These are phyloP conservation scores for Anoplopoma fimbria DNA, from an alignment of 2,113 vertebrate genomes.

Conservation along the genomic window DNA sequence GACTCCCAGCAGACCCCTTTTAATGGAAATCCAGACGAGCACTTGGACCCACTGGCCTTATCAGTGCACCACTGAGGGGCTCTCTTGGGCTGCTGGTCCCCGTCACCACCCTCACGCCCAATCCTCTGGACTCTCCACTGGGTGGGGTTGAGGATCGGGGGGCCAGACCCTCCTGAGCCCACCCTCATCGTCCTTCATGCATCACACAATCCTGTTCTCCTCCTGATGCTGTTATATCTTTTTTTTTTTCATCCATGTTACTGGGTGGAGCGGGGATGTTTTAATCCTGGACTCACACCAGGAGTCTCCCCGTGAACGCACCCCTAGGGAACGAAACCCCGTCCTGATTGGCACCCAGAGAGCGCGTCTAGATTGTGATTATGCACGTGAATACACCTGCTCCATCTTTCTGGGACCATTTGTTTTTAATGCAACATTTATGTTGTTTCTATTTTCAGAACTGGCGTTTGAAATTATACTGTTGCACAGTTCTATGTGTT, in stretches of 20 bases:
- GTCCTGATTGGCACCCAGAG: constrained; percentile 70
- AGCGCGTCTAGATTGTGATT: constrained; percentile 74
- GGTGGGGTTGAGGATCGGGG: constrained; percentile 43
- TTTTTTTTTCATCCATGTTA: constrained; percentile 2
- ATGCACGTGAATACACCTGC: constrained; percentile 67
- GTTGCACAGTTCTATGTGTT: constrained; percentile 31
- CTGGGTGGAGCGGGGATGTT: constrained; percentile 40
- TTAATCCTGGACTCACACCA: constrained; percentile 68
- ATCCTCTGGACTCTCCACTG: constrained; percentile 9
- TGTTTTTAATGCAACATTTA: constrained; percentile 38
- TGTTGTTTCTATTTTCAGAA: constrained; percentile 34
- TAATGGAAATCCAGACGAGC: constrained; percentile 78
- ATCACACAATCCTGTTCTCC: constrained; percentile 56
- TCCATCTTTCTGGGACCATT: constrained; percentile 25
- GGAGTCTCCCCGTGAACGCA: constrained; percentile 51
- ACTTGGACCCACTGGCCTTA: constrained; percentile 66
- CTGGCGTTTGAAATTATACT: constrained; percentile 48
- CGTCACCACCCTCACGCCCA: constrained; percentile 16
- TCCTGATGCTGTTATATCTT: constrained; percentile 22
- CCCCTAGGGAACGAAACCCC: constrained; percentile 53
- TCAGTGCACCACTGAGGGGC: constrained; percentile 41
- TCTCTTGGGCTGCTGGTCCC: constrained; percentile 39
- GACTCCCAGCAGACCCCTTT: constrained; percentile 75
- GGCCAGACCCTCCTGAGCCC: constrained; percentile 50
- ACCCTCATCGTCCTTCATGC: constrained; percentile 51